Conservation (phyloP, 2,113 vertebrate species). For the Numenius arquata region DNA sequence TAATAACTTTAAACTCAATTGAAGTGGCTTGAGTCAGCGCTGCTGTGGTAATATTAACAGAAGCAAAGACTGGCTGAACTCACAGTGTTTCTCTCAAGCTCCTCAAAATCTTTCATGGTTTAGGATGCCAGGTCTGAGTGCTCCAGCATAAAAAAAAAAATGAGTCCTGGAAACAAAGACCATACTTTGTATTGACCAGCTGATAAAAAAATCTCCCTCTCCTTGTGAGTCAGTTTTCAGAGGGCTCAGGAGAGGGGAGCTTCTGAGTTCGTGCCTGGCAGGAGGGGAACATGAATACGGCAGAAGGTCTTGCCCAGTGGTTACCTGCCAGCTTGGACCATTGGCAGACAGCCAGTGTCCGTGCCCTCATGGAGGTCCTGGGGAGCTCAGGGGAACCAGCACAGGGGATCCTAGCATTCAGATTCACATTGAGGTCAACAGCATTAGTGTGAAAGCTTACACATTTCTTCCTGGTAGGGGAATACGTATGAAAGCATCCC, state of each 20-base stretch:
- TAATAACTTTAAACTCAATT: background rate
- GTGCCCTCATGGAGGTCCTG: background rate
- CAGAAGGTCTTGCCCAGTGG: accelerated
- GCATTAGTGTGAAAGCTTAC: background rate
- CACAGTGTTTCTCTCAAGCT: background rate
- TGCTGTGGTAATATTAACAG: background rate
- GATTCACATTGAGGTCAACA: background rate
- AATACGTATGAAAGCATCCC: background rate
- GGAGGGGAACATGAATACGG: background rate
- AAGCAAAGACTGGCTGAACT: background rate
- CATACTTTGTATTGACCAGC: background rate
- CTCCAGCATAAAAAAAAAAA: background rate
- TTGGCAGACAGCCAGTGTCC: background rate
- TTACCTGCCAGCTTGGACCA: background rate
- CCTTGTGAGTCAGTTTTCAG: background rate
- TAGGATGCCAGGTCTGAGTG: accelerated
- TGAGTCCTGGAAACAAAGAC: background rate
- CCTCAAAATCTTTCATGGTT: background rate
- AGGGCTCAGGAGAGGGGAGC: background rate
- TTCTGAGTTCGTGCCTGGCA: accelerated
- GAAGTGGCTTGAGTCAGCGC: background rate
- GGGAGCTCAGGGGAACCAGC: background rate
- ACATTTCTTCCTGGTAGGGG: background rate
- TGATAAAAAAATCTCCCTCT: background rate
- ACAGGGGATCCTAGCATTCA: background rate